These are phyloP conservation scores for Catostylus mosaicus DNA, from an alignment of 30 jellyfish, hydroid and myxozoan genomes.

Conservation along the genomic window DNA sequence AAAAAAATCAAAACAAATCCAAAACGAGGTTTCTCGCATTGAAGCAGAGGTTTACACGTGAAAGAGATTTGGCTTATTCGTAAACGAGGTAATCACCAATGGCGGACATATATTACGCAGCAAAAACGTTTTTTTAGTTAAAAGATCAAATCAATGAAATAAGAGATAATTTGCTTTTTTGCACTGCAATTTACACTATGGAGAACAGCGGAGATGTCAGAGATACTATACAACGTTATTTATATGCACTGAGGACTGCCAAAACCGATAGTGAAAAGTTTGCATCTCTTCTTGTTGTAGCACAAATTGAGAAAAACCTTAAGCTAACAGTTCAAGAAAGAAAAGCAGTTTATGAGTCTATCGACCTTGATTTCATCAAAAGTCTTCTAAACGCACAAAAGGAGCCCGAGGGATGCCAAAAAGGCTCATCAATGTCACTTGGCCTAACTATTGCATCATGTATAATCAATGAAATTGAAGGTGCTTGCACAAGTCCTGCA, in stretches of 20 bases:
- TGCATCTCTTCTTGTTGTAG: constrained; percentile 40
- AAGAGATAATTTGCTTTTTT: too few relatives aligned
- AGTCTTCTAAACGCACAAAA: constrained; percentile 3
- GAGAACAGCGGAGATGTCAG: neutral
- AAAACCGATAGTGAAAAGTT: constrained; percentile 39
- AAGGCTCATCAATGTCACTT: constrained; percentile 7
- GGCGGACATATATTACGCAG: constrained; percentile 8
- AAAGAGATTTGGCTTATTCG: constrained; percentile 1
- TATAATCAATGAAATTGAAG: constrained; percentile 9
- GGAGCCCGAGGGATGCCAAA: constrained; percentile 19
- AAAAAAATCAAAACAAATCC: neutral
- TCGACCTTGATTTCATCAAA: constrained; percentile 19
- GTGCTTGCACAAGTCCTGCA: neutral
- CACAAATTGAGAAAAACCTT: constrained; percentile 9
- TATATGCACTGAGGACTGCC: constrained; percentile 8
- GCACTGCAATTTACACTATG: neutral
- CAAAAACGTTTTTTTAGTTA: neutral
- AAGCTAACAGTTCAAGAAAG: constrained; percentile 10
- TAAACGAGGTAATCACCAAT: constrained; percentile 14
- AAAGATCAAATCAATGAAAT: too few relatives aligned
- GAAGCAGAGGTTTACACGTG: neutral
- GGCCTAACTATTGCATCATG: constrained; percentile 32
- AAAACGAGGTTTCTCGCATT: neutral
- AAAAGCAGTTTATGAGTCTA: constrained; percentile 4
- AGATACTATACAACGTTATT: neutral